Percentiles rank a stretch among this genome's conserved stretches.
phyloP scores from a whole-genome alignment of 2,888 invertebrate species.

The Drosophila nigritarsus region DNA sequence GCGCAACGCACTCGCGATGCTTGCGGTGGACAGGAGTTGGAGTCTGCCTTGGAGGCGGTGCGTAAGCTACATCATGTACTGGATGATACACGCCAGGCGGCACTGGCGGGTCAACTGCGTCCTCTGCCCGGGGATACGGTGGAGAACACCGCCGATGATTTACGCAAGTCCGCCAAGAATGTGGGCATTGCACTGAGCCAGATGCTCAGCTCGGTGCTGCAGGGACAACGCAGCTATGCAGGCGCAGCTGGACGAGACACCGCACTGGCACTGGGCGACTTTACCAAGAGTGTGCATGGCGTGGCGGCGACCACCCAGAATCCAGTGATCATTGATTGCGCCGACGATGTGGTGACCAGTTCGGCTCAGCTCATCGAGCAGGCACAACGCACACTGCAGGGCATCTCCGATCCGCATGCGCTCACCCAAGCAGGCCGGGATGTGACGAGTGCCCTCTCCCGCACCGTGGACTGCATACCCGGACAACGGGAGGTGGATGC shows the following conservation, averaged over 20 bases:
- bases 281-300: slow-evolving; percentile 91
- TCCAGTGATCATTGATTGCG: slow-evolving; percentile 88
- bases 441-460: slow-evolving; percentile 88
- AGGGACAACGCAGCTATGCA: slow-evolving; percentile 92
- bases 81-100: slow-evolving; percentile 91
- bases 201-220: slow-evolving; percentile 93
- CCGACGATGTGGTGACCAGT: slow-evolving; percentile 92
- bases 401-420: slow-evolving; percentile 80
- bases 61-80: slow-evolving; percentile 92
- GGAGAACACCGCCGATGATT: slow-evolving; percentile 86
- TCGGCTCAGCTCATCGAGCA: slow-evolving; percentile 93
- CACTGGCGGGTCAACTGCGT: slow-evolving; percentile 89
- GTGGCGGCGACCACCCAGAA: slow-evolving; percentile 90
- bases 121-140: slow-evolving; percentile 94
- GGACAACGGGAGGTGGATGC: slow-evolving; percentile 97
- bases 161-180: slow-evolving; percentile 87
- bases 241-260: slow-evolving; percentile 93
- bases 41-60: slow-evolving; percentile 94
- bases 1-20: slow-evolving; percentile 90
- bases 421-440: slow-evolving; percentile 91
- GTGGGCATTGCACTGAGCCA: slow-evolving; percentile 94
- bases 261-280: slow-evolving; percentile 90
- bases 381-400: slow-evolving; percentile 88
- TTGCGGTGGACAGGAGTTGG: slow-evolving; percentile 93
- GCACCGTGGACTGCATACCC: slow-evolving; percentile 93